Evolutionary conservation across 2,888 invertebrate species (phyloP).

Genomic region (Julus scanicus): DNA sequence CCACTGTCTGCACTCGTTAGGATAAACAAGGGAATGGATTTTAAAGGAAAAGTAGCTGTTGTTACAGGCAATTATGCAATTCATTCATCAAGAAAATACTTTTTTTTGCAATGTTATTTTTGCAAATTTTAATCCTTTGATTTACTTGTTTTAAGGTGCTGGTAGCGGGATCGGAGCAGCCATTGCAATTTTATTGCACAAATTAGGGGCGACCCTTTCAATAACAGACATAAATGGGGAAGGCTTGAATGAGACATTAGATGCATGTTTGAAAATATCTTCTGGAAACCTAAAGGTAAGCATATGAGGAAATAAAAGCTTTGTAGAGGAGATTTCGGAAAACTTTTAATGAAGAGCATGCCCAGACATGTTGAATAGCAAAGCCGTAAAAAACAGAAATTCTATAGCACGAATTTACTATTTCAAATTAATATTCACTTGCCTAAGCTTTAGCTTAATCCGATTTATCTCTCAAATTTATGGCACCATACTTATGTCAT

Average conservation of each 20-base stretch:
- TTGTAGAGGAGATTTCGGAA: too few species aligned
- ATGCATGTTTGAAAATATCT: neutral
- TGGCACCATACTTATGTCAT: too few species aligned
- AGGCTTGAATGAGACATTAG: neutral
- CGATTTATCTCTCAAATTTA: too few species aligned
- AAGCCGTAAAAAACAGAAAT: too few species aligned
- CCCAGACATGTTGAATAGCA: too few species aligned
- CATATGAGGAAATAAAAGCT: too few species aligned
- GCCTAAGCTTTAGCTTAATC: too few species aligned
- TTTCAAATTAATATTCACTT: too few species aligned
- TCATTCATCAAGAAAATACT: neutral
- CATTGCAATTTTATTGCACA: constrained; percentile 15
- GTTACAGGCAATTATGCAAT: neutral
- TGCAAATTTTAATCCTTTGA: neutral
- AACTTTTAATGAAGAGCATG: too few species aligned
- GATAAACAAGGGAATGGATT: neutral
- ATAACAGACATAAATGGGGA: constrained; percentile 8
- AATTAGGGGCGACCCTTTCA: neutral
- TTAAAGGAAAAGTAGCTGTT: constrained; percentile 10
- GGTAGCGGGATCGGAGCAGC: constrained; percentile 21
- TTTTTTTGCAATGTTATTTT: neutral
- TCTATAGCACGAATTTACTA: too few species aligned
- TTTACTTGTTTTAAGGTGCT: neutral
- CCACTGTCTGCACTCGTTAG: neutral
- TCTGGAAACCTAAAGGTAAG: neutral